These are phyloP conservation scores for Athetis lepigone DNA, from an alignment of 2,888 invertebrate genomes.

Conservation along the genomic window DNA sequence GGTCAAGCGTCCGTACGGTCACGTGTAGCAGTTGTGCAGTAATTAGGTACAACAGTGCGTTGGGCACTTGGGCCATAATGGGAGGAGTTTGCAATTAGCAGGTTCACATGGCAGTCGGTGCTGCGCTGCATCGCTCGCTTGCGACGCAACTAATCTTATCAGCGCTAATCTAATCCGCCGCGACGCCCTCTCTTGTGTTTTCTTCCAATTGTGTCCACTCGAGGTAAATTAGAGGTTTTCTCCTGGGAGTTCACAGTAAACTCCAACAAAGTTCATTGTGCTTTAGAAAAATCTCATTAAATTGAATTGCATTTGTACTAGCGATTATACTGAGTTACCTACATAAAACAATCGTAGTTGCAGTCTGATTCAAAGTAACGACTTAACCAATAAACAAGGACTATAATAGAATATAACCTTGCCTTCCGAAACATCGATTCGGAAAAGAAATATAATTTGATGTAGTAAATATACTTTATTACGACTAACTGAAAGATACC, in stretches of 20 bases:
- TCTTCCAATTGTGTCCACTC: slow-evolving; percentile 90
- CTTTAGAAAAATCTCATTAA: slow-evolving; percentile 71
- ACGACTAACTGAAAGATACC: slow-evolving; percentile 2
- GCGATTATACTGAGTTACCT: slow-evolving; percentile 44
- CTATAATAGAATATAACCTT: slow-evolving; percentile 4
- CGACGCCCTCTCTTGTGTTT: slow-evolving; percentile 88
- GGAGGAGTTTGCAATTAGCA: slow-evolving; percentile 80
- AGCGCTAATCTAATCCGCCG: slow-evolving; percentile 87
- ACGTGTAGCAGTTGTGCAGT: slow-evolving; percentile 19
- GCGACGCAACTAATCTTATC: slow-evolving; percentile 88
- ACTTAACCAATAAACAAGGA: slow-evolving; percentile 24
- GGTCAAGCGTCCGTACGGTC: slow-evolving; percentile 10
- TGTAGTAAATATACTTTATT: slow-evolving; percentile 16
- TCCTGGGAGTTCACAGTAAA: slow-evolving; percentile 81
- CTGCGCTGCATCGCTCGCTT: slow-evolving; percentile 63
- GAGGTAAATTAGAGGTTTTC: slow-evolving; percentile 88
- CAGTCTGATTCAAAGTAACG: slow-evolving; percentile 25
- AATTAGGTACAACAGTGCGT: slow-evolving; percentile 40
- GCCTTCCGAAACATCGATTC: too few species aligned
- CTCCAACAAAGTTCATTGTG: slow-evolving; percentile 77
- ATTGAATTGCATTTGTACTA: slow-evolving; percentile 61
- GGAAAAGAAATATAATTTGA: too few species aligned
- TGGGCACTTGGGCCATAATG: slow-evolving; percentile 56
- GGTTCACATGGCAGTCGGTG: slow-evolving; percentile 77
- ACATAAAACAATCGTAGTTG: slow-evolving; percentile 33